A percentile compares a stretch with the other conserved stretches of the same genome.
phyloP scores from a whole-genome alignment of 2,113 vertebrate genomes.

The Marcusenius ussheri region DNA sequence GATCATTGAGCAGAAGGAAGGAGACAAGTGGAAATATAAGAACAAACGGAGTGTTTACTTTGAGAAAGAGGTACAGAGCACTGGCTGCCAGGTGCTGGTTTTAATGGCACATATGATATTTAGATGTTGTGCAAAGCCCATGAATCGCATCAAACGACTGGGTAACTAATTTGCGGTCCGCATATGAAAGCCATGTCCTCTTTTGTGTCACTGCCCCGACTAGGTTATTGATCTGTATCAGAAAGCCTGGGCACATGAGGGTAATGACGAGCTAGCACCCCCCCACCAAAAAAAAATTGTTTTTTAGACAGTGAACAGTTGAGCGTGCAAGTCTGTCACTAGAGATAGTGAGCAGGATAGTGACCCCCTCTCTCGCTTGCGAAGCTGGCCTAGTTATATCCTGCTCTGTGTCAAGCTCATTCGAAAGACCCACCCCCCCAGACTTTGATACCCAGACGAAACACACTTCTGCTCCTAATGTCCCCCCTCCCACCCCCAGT shows the following conservation, averaged over 20 bases:
- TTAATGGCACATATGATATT: neutral
- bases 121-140: neutral
- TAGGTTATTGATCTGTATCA: neutral
- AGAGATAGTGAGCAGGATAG: neutral
- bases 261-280: neutral
- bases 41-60: neutral
- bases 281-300: neutral
- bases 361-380: neutral
- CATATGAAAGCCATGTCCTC: neutral
- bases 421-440: neutral
- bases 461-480: neutral
- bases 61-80: neutral
- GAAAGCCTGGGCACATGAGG: neutral
- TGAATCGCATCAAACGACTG: neutral
- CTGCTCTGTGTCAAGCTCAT: neutral
- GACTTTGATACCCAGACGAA: neutral
- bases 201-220: neutral
- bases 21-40: neutral
- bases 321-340: neutral
- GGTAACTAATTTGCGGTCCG: neutral
- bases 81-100: neutral
- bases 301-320: neutral
- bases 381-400: neutral
- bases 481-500: neutral
- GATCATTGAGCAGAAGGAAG: neutral